A percentile compares a stretch with the other conserved stretches of the same genome.
phyloP scores from a whole-genome alignment of 2,888 invertebrate genomes.

The Callyntrura sp. region DNA sequence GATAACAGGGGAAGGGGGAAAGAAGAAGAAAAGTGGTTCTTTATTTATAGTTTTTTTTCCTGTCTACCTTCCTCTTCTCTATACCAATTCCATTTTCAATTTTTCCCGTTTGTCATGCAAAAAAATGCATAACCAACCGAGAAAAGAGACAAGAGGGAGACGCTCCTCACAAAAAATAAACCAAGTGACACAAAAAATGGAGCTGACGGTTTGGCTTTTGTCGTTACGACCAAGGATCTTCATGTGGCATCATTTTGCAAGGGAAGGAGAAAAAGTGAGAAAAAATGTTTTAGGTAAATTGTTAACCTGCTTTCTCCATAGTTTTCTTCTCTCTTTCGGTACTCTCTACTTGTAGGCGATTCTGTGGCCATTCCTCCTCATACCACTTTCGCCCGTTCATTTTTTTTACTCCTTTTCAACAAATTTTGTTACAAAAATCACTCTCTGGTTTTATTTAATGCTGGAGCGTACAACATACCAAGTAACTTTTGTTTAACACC shows the following conservation, averaged over 20 bases:
- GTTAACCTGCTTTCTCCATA: too few relatives aligned
- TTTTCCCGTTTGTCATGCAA: not conserved
- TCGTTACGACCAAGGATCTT: too few relatives aligned
- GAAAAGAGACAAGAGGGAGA: too few relatives aligned
- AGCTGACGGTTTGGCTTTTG: too few relatives aligned
- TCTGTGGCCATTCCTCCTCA: not conserved
- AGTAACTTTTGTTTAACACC: not conserved
- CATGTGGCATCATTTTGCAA: not conserved
- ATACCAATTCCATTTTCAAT: constrained; percentile 26
- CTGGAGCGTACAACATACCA: too few relatives aligned
- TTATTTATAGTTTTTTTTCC: constrained; percentile 7
- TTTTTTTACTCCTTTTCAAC: not conserved
- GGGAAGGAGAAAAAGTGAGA: not conserved
- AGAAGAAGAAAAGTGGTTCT: not conserved
- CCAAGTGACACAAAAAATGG: too few relatives aligned
- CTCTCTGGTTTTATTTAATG: not conserved
- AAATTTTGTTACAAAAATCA: not conserved
- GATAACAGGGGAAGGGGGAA: not conserved
- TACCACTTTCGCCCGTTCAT: not conserved
- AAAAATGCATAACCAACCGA: constrained; percentile 3
- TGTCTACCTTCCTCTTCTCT: not conserved
- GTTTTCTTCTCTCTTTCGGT: too few relatives aligned
- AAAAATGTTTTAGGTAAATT: not conserved
- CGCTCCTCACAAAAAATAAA: too few relatives aligned
- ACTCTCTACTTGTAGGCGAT: not conserved